Conservation (phyloP, 2,113 vertebrate genomes). For the Bungarus multicinctus region DNA sequence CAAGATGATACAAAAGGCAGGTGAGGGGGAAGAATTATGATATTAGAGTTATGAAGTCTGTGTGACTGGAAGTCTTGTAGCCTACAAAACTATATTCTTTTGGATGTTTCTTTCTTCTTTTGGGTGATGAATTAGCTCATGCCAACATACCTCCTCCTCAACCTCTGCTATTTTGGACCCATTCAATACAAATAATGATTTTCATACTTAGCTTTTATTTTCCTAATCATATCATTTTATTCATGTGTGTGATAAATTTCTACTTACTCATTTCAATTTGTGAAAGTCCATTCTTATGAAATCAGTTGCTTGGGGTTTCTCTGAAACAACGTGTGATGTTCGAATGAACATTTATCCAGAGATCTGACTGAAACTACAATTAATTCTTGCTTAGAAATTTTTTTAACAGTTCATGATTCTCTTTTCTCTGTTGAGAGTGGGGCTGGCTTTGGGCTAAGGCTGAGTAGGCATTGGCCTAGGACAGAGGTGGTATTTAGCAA, state of each 20-base stretch:
- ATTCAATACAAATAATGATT: background rate
- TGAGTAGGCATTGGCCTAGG: background rate
- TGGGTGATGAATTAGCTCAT: background rate
- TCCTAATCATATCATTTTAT: background rate
- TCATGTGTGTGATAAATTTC: fast-evolving
- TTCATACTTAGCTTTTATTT: background rate
- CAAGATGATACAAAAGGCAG: background rate
- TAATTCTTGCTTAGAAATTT: background rate
- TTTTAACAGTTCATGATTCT: background rate
- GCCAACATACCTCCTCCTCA: background rate
- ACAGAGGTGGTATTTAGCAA: too few relatives aligned
- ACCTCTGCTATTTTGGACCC: background rate
- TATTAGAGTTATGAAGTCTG: background rate
- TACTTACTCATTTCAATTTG: background rate
- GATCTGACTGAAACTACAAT: background rate
- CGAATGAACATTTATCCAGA: background rate
- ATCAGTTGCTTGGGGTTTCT: background rate
- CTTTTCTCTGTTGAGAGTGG: background rate
- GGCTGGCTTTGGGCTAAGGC: background rate
- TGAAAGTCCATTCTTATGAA: background rate
- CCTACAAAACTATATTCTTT: background rate
- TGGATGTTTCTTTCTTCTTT: background rate
- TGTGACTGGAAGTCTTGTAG: background rate
- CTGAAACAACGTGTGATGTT: background rate
- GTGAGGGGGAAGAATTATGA: background rate